phyloP scores from a whole-genome alignment of 2,113 vertebrate genomes.

The Zosterops lateralis region DNA sequence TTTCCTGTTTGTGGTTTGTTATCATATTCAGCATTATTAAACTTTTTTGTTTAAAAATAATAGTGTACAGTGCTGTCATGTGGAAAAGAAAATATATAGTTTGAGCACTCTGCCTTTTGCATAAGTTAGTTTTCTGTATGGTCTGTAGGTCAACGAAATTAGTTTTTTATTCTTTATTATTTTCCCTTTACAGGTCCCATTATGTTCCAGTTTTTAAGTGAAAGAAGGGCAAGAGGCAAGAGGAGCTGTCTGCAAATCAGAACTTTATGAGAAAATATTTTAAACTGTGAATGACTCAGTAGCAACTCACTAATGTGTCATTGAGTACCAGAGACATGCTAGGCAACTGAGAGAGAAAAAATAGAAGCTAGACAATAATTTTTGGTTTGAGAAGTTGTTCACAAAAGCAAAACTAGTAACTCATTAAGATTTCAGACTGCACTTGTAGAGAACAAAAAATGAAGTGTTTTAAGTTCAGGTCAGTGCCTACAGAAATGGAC shows the following conservation, averaged over 20 bases:
- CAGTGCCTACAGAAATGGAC: background rate
- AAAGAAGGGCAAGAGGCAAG: background rate
- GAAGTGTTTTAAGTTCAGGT: background rate
- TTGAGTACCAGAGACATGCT: background rate
- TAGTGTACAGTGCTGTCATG: background rate
- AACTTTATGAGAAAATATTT: background rate
- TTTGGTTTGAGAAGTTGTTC: background rate
- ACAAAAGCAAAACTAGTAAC: background rate
- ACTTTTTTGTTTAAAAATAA: background rate
- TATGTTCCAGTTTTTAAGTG: background rate
- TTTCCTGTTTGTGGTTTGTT: background rate
- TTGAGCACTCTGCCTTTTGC: background rate
- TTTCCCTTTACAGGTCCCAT: background rate
- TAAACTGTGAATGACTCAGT: background rate
- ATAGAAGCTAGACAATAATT: background rate
- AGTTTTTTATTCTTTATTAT: background rate
- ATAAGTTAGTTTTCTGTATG: background rate
- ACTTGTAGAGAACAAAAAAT: background rate
- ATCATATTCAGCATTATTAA: background rate
- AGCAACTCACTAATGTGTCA: background rate
- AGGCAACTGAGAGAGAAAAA: background rate
- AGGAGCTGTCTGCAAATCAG: background rate
- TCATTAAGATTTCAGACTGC: background rate
- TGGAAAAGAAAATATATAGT: background rate
- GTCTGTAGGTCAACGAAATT: background rate